Evolutionary conservation across 1,140 invertebrate genomes (phyloP).

Genomic region (Papilio machaon): DNA sequence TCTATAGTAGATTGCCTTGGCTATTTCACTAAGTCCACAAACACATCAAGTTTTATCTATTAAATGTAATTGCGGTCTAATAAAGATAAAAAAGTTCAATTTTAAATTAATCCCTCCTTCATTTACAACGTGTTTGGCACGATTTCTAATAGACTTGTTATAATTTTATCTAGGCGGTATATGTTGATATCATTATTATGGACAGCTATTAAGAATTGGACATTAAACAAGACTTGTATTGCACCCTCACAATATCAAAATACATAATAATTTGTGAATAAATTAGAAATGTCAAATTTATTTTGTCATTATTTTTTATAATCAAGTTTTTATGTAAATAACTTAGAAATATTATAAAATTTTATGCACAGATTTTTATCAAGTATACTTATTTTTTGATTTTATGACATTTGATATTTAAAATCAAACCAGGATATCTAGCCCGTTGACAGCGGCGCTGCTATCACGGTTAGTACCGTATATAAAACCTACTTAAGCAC

Average conservation of each 20-base stretch:
- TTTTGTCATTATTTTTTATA: neutral
- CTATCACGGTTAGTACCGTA: too few relatives aligned
- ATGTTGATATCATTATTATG: neutral
- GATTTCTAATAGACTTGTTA: neutral
- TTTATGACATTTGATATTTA: neutral
- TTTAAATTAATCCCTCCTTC: neutral
- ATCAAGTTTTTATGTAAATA: conserved; percentile 11
- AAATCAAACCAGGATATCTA: too few relatives aligned
- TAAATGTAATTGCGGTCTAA: neutral
- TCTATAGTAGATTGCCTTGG: conserved; percentile 15
- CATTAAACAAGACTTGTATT: neutral
- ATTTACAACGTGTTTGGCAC: neutral
- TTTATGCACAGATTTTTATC: conserved; percentile 11
- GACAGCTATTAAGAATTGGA: neutral
- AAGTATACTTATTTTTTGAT: neutral
- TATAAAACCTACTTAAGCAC: too few relatives aligned
- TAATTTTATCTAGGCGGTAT: neutral
- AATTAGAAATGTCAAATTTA: neutral
- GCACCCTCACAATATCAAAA: neutral
- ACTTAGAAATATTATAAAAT: neutral
- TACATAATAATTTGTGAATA: neutral
- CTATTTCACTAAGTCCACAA: conserved; percentile 7
- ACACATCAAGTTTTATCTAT: neutral
- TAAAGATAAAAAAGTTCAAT: neutral
- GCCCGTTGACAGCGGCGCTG: too few relatives aligned